Conservation (phyloP, 2,113 vertebrate genomes). For the Sander lucioperca region DNA sequence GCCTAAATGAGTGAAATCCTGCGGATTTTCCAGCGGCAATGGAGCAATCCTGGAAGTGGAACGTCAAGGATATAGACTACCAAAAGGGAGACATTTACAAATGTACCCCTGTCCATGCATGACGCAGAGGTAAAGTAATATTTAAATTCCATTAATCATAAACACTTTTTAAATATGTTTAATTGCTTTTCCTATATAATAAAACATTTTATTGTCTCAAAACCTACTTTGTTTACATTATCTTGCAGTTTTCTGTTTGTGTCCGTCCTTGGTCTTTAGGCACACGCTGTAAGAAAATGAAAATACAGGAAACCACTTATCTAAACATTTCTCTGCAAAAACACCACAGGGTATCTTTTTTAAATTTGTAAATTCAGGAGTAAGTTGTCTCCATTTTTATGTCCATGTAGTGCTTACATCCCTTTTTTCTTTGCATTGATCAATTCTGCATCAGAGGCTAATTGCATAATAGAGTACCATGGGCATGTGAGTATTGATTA, state of each 20-base stretch:
- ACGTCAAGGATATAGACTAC: too few species aligned
- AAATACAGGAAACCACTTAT: neutral
- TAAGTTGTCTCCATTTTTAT: neutral
- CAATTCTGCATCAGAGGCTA: slow-evolving; percentile 1
- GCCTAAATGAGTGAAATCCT: too few species aligned
- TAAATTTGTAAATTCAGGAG: neutral
- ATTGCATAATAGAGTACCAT: slow-evolving; percentile 21
- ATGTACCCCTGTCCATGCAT: too few species aligned
- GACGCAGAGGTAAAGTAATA: too few species aligned
- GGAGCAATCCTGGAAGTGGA: too few species aligned
- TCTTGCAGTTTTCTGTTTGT: neutral
- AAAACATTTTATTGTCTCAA: neutral
- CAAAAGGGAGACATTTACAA: too few species aligned
- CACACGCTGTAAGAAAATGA: neutral
- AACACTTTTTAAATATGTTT: too few species aligned
- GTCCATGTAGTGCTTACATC: neutral
- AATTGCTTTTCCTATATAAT: neutral
- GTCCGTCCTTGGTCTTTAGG: neutral
- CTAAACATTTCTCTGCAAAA: neutral
- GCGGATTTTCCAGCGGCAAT: too few species aligned
- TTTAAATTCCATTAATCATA: too few species aligned
- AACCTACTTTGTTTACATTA: neutral
- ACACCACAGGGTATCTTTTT: neutral
- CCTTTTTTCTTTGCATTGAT: slow-evolving; percentile 18
- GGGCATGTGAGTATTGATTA: slow-evolving; percentile 19